These are phyloP conservation scores for Spilosoma lubricipeda DNA, from an alignment of 2,888 invertebrate species.

Conservation along the genomic window DNA sequence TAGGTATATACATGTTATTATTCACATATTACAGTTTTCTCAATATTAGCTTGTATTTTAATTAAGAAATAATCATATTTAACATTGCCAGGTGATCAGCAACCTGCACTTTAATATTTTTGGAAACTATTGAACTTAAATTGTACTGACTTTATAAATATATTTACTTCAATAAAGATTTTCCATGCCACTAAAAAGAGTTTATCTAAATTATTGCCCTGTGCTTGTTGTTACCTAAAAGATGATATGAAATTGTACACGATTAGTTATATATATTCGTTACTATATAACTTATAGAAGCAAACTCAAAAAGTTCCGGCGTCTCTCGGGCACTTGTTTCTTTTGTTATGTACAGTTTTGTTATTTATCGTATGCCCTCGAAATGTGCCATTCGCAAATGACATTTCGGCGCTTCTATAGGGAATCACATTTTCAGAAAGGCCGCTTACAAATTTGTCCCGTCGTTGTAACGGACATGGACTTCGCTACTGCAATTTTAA, in stretches of 20 bases:
- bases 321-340: too few relatives aligned
- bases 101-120: slow-evolving; percentile 88
- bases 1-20: slow-evolving; percentile 87
- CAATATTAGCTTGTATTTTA: slow-evolving; percentile 88
- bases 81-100: slow-evolving; percentile 87
- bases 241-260: slow-evolving; percentile 7
- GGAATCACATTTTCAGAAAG: too few relatives aligned
- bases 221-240: slow-evolving; percentile 22
- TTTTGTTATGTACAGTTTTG: too few relatives aligned
- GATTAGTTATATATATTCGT: not conserved
- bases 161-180: slow-evolving; percentile 88
- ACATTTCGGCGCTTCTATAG: too few relatives aligned
- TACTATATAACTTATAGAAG: too few relatives aligned
- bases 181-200: slow-evolving; percentile 83
- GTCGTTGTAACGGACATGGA: too few relatives aligned
- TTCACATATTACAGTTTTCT: slow-evolving; percentile 87
- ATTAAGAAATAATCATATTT: slow-evolving; percentile 88
- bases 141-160: slow-evolving; percentile 88
- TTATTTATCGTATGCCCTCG: too few relatives aligned
- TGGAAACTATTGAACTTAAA: slow-evolving; percentile 88
- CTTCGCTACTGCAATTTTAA: too few relatives aligned
- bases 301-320: too few relatives aligned
- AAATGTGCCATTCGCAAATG: too few relatives aligned
- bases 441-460: too few relatives aligned
- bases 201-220: slow-evolving; percentile 52